Base-by-base conservation (phyloP, 2,888 invertebrate species). In the Hyalella azteca region DNA sequence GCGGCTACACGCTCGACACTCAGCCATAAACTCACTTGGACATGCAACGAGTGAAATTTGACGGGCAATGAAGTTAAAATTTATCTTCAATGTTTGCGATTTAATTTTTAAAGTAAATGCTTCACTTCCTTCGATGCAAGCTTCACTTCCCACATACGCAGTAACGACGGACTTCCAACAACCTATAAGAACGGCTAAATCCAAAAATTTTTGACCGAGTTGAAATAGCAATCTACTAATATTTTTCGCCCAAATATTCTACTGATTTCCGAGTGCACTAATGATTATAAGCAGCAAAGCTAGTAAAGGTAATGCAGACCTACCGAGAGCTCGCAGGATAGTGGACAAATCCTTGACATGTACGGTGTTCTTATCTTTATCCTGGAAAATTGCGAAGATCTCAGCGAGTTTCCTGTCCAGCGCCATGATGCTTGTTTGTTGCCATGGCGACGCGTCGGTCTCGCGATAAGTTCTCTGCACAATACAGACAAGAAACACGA, bases 341-440 rank as follows among this genome's bases (percentile, higher is more conserved):
- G 80, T 81, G 0, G 83, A 80, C 7, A 83, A 77, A 22, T 83
- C 83, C 40, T 78, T 79, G 3, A 83, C 81, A 32, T 73, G 36
- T 9, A 83, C 83, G 3, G 80, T 81, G 36, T 81, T 83, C 59
- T 79, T 83, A 39, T 80, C 81, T 45, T 81, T 83, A 41, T 83
- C 81, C 50, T 83, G 83, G 45, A 83, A 83, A 39, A 81, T 77
- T 3, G 81, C 75, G 73, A 83, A 83, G 19, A 83, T 41, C 39
- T 80, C 80, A 0, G 80, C 79, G n/a, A 83, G 66, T 41, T 80
- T 80, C 78, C 81, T 81, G 26, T 83, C 83, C 26, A 83, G 75
- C 9, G 83, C 81, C 83, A 83, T 81, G 15, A 19, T 49, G 32
- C 32, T 73, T 4, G 19, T 11, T n/a, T 45, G 22, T 36, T 15